Evolutionary conservation across 2,113 vertebrate genomes (phyloP), one percentile per base, ranked within the genome.

Genomic region (Terrapene triunguis): DNA sequence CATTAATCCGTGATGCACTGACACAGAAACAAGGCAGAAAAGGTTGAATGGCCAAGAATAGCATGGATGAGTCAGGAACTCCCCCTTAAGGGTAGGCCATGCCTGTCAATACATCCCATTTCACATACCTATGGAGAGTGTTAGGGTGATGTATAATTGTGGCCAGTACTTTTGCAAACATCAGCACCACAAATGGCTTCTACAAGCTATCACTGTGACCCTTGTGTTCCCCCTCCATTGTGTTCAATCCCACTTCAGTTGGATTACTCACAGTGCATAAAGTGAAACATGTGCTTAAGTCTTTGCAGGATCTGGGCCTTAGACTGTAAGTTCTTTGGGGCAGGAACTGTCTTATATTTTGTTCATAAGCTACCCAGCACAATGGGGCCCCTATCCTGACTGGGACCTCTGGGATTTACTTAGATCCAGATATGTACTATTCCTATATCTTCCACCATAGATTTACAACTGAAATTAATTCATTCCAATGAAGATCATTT

Each of bases 221-320:
- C 57, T 4, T 0, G 25, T 5, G 8, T 29, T 79, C 55, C 62
- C 29, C 11, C 25, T 38, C 4, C 53, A 1, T 1, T 42, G 50
- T 55, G 81, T 53, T n/a, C 38, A 0, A 5, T 55, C 83, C 11
- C 72, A 3, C 22, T 42, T 29, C 3, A 21, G 19, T 1, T 5
- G 0, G 48, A 0, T 0, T 2, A 1, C 5, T 17, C 27, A 0
- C 32, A 0, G 1, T 19, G 42, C 51, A 2, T 38, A 2, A 1
- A 53, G 72, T 50, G n/a, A 11, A 6, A 2, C 0, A 32, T 17
- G 72, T 0, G 21, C 53, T 83, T 81, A 13, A 0, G 8, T 13
- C 65, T 47, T 78, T 25, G 83, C 1, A 38, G 74, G 16, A 0
- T 44, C 62, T 81, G 81, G 16, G 50, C 78, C 89, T 82, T 81